Evolutionary conservation across 2,888 invertebrate genomes (phyloP).

Genomic region (Apotomis turbidana): DNA sequence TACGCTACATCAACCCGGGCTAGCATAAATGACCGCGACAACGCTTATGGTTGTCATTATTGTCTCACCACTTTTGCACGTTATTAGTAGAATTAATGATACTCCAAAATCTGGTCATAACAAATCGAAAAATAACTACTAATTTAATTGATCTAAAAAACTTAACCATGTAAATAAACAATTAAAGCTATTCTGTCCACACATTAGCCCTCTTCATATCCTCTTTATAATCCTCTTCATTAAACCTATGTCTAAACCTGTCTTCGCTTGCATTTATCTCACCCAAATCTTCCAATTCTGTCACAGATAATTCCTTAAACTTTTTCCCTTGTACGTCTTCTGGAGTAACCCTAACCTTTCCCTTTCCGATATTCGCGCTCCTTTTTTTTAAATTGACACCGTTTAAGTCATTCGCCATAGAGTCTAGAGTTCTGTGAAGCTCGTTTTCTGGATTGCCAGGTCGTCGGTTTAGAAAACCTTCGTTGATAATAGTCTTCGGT

Average conservation of each 20-base stretch:
- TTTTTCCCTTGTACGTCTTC: constrained; percentile 65
- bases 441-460: constrained; percentile 67
- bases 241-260: constrained; percentile 67
- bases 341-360: constrained; percentile 49
- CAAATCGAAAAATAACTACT: too few species aligned
- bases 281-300: constrained; percentile 66
- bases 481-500: constrained; percentile 50
- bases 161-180: background rate
- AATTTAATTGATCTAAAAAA: too few species aligned
- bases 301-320: constrained; percentile 65
- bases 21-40: too few species aligned
- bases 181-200: constrained; percentile 65
- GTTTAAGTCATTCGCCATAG: constrained; percentile 66
- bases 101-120: too few species aligned
- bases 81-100: too few species aligned
- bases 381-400: constrained; percentile 48
- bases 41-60: too few species aligned
- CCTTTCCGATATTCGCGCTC: constrained; percentile 24
- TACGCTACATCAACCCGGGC: too few species aligned
- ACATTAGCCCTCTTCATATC: constrained; percentile 60
- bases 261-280: constrained; percentile 68
- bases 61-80: too few species aligned
- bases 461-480: constrained; percentile 68
- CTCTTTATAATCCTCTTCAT: constrained; percentile 65
- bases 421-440: constrained; percentile 66